Base-by-base conservation (phyloP, 2,113 vertebrate genomes). In the Halcyon senegalensis region DNA sequence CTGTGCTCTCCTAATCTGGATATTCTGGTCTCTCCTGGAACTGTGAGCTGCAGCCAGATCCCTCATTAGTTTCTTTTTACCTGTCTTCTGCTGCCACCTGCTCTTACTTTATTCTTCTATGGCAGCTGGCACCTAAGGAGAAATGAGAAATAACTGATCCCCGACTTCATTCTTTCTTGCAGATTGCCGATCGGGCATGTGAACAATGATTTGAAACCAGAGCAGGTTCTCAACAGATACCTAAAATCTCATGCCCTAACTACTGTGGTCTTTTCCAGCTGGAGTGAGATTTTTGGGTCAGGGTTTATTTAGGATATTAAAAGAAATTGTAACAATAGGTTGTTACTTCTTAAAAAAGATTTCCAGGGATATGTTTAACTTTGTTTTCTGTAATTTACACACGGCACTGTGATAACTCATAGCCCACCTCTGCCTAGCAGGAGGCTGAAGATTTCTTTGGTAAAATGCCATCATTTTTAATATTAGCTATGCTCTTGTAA, bases 401-500 rank as follows among this genome's bases (percentile, higher is more conserved):
- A 0, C 27, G 53, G 50, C 89, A 69, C 30, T 64, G 23, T 72
- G 92, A 79, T 93, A 90, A 76, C 35, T 69, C 55, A 69, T 14
- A 85, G 59, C 83, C 87, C 37, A 70, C 21, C 74, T 92, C 86
- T 87, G 69, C 35, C 81, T 89, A n/a, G 89, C 79, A 81, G 70
- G 68, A 74, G 48, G 75, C 69, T 95, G 89, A 44, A 25, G 62
- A 72, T 84, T 95, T 87, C 84, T 89, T 80, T 91, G 90, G 35
- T 84, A 79, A 76, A 84, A 80, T 80, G 79, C 90, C 87, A 86
- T 90, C 31, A 18, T 73, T 92, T 91, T 89, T 90, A 80, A 92
- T 86, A 96, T 89, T 46, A 68, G 55, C 73, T 92, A 79, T 74
- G 85, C 84, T 89, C 79, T 97, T 74, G 46, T 75, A 76, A 94